These are phyloP conservation scores for Leistus spinibarbis DNA, from an alignment of 2,888 invertebrate species.

Conservation along the genomic window DNA sequence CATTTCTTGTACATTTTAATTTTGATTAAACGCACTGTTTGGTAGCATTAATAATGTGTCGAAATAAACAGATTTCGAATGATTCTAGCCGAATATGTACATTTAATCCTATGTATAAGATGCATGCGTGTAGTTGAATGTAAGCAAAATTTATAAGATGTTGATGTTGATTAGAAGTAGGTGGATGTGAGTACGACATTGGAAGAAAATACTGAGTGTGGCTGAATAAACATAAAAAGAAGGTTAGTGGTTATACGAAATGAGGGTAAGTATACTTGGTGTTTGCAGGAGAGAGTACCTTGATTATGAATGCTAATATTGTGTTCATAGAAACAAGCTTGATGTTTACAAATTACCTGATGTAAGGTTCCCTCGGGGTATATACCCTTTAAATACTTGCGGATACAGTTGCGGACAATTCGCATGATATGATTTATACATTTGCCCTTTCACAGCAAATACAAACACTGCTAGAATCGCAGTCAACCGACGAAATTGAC, in stretches of 20 bases:
- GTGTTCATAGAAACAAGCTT: not conserved
- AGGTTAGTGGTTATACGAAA: too few species aligned
- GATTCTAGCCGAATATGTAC: not conserved
- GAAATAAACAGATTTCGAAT: not conserved
- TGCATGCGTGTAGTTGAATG: not conserved
- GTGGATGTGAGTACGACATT: too few species aligned
- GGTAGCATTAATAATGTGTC: too few species aligned
- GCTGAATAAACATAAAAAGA: too few species aligned
- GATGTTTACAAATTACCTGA: conserved; percentile 48
- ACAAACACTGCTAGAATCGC: conserved; percentile 14
- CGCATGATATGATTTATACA: conserved; percentile 37
- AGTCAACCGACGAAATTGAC: conserved; percentile 10
- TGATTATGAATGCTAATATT: not conserved
- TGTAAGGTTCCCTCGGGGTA: conserved; percentile 52
- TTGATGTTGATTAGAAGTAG: too few species aligned
- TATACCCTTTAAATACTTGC: conserved; percentile 51
- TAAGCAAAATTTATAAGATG: too few species aligned
- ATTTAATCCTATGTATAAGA: not conserved
- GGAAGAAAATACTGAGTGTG: too few species aligned
- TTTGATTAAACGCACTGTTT: too few species aligned
- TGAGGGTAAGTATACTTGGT: too few species aligned
- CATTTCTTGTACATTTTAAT: too few species aligned
- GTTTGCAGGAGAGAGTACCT: not conserved
- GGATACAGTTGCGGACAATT: conserved; percentile 52
- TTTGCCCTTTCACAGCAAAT: conserved; percentile 23